Conservation (phyloP, 1,140 invertebrate genomes). For the Drosophila arawakana region DNA sequence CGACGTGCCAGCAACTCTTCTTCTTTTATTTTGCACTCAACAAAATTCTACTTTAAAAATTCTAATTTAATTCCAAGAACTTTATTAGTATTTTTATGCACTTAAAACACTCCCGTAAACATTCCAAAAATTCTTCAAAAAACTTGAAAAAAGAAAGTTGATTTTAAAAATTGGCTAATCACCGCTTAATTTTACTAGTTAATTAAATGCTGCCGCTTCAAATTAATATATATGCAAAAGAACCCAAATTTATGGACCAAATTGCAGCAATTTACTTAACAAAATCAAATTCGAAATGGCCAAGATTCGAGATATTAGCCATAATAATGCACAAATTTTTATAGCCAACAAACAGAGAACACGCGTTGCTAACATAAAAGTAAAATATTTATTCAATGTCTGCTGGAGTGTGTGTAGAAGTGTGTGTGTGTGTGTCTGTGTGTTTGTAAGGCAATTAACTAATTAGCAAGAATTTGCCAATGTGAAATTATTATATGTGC, state of each 20-base stretch:
- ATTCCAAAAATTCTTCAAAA: too few species aligned
- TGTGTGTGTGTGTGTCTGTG: background rate
- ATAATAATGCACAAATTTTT: constrained; percentile 60
- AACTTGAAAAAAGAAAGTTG: constrained; percentile 20
- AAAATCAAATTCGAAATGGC: constrained; percentile 13
- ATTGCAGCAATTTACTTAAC: constrained; percentile 7
- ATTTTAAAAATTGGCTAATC: background rate
- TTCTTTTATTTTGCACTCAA: too few species aligned
- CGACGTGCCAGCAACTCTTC: too few species aligned
- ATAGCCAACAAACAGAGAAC: constrained; percentile 34
- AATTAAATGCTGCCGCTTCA: background rate
- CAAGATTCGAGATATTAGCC: constrained; percentile 55
- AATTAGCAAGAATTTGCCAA: constrained; percentile 79
- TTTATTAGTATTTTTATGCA: too few species aligned
- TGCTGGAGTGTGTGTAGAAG: background rate
- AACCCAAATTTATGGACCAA: background rate
- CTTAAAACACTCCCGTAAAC: too few species aligned
- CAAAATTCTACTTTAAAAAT: too few species aligned
- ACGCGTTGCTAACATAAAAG: constrained; percentile 43
- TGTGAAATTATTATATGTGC: constrained; percentile 57
- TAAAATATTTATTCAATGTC: constrained; percentile 43
- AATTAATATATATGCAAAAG: constrained; percentile 1
- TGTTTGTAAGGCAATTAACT: constrained; percentile 62
- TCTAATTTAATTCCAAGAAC: too few species aligned
- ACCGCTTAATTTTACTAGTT: background rate